Evolutionary conservation across 1,140 invertebrate genomes (phyloP), one percentile per base, ranked within the genome.

Genomic region (Sipha flava): DNA sequence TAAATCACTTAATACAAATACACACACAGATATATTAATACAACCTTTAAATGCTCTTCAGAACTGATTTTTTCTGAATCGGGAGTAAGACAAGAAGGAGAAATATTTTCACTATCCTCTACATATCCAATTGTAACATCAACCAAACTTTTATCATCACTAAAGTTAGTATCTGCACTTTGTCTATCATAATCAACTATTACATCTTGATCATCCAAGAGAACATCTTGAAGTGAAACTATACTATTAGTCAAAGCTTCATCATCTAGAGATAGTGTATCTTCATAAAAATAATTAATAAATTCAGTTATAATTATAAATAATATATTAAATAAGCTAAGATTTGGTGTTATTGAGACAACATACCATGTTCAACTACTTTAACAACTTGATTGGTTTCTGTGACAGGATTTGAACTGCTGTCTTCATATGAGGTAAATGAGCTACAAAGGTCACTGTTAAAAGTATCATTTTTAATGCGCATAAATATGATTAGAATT

Each of bases 171-270:
- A 40, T 77, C 73, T 12, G 73, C 14, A 43, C 73, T 77, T 77
- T 77, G 73, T 26, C 34, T 29, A 59, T 77, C 73, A 77, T 77
- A 57, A 43, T 77, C 73, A 77, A 77, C 59, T 26, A 77, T 57
- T 26, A 77, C 52, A 47, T 47, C 43, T 77, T 77, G 73, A 77
- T 77, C 73, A 59, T 77, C 73, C 6, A 77, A 77, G 14, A 77
- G 21, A 40, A 77, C 73, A 77, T 77, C 73, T 59, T 77, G 31
- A 31, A 77, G 34, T 26, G 73, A 77, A 43, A 77, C 73, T 77
- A 77, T 77, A 29, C 73, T 77, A 29, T 77, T 77, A 10, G 49
- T 77, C n/a, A 77, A 77, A n/a, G 73, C 73, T 57, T 77, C 73
- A 43, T 77, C 73, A 77, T 77, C 73, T n/a, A 77, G 18, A 12